Conservation (phyloP, 2,888 invertebrate species). For the Gymnosoma rotundatum region DNA sequence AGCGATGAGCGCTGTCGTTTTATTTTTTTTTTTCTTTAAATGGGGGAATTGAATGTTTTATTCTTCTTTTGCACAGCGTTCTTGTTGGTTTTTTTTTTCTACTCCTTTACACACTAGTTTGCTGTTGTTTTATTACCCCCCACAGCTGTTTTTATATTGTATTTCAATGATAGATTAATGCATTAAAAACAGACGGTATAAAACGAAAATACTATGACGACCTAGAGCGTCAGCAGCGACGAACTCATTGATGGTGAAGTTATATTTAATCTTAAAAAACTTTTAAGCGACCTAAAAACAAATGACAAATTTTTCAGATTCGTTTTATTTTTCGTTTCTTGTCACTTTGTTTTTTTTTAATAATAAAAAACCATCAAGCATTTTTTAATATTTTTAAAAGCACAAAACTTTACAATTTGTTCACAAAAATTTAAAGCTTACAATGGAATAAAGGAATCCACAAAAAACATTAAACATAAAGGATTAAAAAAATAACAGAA, state of each 20-base stretch:
- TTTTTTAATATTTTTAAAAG: too few species aligned
- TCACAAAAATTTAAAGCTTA: too few species aligned
- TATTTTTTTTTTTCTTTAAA: constrained; percentile 31
- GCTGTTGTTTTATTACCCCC: constrained; percentile 61
- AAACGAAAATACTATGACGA: constrained; percentile 16
- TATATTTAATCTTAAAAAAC: background rate
- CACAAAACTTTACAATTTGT: too few species aligned
- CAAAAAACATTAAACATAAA: too few species aligned
- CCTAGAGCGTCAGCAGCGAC: constrained; percentile 11
- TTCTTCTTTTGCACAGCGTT: constrained; percentile 25
- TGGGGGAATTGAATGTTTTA: constrained; percentile 35
- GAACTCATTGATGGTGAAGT: background rate
- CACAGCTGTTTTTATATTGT: constrained; percentile 64
- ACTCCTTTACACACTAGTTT: constrained; percentile 26
- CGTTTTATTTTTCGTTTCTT: too few species aligned
- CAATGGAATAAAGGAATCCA: too few species aligned
- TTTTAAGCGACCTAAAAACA: background rate
- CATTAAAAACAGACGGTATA: constrained; percentile 32
- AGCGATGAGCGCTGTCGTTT: constrained; percentile 1
- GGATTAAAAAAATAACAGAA: too few species aligned
- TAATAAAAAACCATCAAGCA: too few species aligned
- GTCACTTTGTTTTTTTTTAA: too few species aligned
- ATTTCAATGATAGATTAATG: constrained; percentile 28
- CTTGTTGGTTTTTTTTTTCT: constrained; percentile 17
- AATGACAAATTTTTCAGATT: background rate